phyloP scores from a whole-genome alignment of 2,113 vertebrate species.

The Pterocles gutturalis region DNA sequence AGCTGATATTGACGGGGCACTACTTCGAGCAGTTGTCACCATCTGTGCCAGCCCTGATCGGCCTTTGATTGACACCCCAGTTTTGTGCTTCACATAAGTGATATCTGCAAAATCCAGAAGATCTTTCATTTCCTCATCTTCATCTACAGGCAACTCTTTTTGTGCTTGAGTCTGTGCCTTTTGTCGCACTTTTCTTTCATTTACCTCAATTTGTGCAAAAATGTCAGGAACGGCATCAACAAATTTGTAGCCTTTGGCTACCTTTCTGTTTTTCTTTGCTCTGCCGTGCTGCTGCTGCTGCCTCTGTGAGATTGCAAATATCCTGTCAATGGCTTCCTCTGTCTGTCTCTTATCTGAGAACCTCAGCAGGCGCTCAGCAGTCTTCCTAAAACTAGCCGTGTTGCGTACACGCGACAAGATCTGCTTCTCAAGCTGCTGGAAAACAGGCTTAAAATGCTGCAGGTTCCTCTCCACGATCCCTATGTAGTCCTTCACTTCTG shows the following conservation, averaged over 20 bases:
- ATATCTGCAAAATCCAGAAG: constrained; percentile 90
- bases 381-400: constrained; percentile 88
- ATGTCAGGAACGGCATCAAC: constrained; percentile 89
- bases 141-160: constrained; percentile 88
- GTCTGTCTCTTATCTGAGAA: constrained; percentile 93
- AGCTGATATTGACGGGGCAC: constrained; percentile 77
- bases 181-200: constrained; percentile 89
- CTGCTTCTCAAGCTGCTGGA: constrained; percentile 93
- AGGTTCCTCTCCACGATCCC: constrained; percentile 89
- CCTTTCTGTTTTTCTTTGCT: constrained; percentile 81
- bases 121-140: constrained; percentile 87
- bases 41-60: constrained; percentile 80
- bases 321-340: constrained; percentile 88
- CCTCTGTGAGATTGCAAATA: constrained; percentile 86
- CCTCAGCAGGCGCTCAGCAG: constrained; percentile 89
- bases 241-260: constrained; percentile 84
- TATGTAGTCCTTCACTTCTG: constrained; percentile 87
- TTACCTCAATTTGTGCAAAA: constrained; percentile 94
- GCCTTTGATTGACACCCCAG: constrained; percentile 73
- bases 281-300: constrained; percentile 81
- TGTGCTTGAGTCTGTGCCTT: constrained; percentile 85
- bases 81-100: constrained; percentile 81
- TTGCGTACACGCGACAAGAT: constrained; percentile 90
- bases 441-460: constrained; percentile 92
- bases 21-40: constrained; percentile 75